Evolutionary conservation across 2,797 vertebrate genomes (phyloP), one percentile per base, ranked within the genome.

Genomic region (Moxostoma hubbsi): DNA sequence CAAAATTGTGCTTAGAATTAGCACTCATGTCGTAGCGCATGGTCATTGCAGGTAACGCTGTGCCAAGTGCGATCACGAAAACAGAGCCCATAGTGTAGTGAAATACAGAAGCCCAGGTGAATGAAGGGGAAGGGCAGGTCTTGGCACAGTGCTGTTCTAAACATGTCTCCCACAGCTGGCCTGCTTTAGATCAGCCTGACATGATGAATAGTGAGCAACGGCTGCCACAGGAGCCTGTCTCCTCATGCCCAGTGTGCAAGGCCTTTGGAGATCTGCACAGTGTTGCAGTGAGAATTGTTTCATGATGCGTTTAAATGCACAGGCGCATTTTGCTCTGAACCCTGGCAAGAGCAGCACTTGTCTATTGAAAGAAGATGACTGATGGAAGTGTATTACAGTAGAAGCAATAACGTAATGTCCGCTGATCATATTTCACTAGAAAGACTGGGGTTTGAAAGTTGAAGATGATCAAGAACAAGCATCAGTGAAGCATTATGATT

Each of bases 101-200:
- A 73, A 54, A n/a, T 61, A 36, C 15, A 54, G 54, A 78, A 69
- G 16, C 50, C 15, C 76, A 64, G 58, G 46, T 79, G 65, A 64
- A 57, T 36, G 50, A 71, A 63, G 13, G 15, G 36, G 36, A 36
- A 36, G 36, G 49, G 43, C 94, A 94, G 87, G 82, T 88, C 89
- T 86, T 92, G 94, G 94, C 90, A 86, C 92, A 90, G 93, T 93
- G 92, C 93, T 84, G 90, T 86, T 82, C 54, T 95, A 95, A 96
- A 94, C 96, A 92, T 93, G 91, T 90, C 94, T 94, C 94, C 94
- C 93, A 90, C 89, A 87, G 85, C 64, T 89, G 91, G 89, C 92
- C 95, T 96, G 95, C 53, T 91, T 95, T 95, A 91, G 91, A 96
- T 96, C 96, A 95, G 89, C 83, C 88, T 94, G 94, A 94, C 94